Conservation (phyloP, 2,113 vertebrate genomes). For the Crocuta crocuta region DNA sequence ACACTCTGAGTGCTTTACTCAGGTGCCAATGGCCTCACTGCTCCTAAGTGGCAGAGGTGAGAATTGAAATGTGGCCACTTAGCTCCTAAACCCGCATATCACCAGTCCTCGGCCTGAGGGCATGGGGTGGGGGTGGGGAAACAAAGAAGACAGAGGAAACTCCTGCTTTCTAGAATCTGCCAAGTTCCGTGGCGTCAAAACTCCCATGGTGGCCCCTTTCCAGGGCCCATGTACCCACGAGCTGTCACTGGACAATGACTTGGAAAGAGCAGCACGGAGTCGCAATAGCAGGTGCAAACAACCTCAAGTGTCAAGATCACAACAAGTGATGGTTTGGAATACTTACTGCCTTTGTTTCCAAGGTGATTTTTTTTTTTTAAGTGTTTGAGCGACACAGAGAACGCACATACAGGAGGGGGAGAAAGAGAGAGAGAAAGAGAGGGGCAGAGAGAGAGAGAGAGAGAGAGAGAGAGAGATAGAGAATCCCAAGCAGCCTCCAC, state of each 20-base stretch:
- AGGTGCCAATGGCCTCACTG: rapidly evolving
- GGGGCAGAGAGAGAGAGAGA: too few relatives aligned
- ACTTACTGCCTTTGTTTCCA: not conserved
- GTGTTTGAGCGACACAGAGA: too few relatives aligned
- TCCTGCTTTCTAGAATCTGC: not conserved
- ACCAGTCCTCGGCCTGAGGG: not conserved
- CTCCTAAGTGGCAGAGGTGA: not conserved
- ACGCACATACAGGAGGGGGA: too few relatives aligned
- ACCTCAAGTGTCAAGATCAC: not conserved
- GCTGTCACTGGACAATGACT: rapidly evolving
- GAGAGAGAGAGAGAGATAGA: too few relatives aligned
- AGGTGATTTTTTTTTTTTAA: too few relatives aligned
- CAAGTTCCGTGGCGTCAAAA: rapidly evolving
- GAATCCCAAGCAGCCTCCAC: too few relatives aligned
- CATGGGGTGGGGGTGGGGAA: not conserved
- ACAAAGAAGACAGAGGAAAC: not conserved
- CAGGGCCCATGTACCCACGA: not conserved
- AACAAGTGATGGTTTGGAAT: rapidly evolving
- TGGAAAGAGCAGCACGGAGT: rapidly evolving
- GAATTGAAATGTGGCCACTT: not conserved
- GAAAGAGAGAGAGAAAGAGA: too few relatives aligned
- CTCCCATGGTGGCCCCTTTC: rapidly evolving
- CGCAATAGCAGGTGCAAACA: rapidly evolving
- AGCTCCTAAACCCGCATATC: not conserved
- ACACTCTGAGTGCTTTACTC: not conserved